Base-by-base conservation (phyloP, 2,113 vertebrate genomes). In the Ochotona curzoniae region DNA sequence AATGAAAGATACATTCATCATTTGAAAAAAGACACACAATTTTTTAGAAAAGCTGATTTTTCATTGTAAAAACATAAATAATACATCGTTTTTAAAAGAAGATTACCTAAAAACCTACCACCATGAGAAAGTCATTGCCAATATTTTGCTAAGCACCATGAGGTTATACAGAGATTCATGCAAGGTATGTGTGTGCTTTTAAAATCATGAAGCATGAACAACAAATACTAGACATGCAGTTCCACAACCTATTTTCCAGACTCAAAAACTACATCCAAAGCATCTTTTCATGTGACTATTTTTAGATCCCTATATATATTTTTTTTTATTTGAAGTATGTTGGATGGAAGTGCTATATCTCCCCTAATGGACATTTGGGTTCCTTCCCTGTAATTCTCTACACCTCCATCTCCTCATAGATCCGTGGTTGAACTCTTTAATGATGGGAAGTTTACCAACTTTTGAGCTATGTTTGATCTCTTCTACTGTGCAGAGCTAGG, bases 141-240 rank as follows among this genome's bases (percentile, higher is more conserved):
- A 49, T 76, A 91, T 83, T 93, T 80, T 95, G 35, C 11, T 30
- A 86, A 74, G 70, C 13, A 75, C 49, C 63, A 81, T 25, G 63
- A 57, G 18, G 8, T 84, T 26, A 63, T 28, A 51, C 32, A 76
- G n/a, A 74, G 35, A 61, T 28, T 2, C 54, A 23, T 90, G 8
- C 47, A 21, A 14, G 25, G 17, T 64, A 10, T 66, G 26, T 8
- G 6, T 20, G 11, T 9, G n/a, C 8, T 80, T 93, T 81, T 85
- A 44, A 44, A 44, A 44, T 4, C 38, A 44, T 84, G 18, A 75
- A 23, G 57, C 11, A 82, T 5, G 4, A 61, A 15, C 26, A 25
- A 18, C 61, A 87, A 90, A 63, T 60, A 61, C 38, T 73, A 61
- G 30, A 35, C 18, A 18, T 35, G 8, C 35, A 80, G 12, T 67